Percentiles rank a stretch among this genome's conserved stretches.
Evolutionary conservation across 2,113 vertebrate species (phyloP).

Genomic region (Syngnathus typhle): DNA sequence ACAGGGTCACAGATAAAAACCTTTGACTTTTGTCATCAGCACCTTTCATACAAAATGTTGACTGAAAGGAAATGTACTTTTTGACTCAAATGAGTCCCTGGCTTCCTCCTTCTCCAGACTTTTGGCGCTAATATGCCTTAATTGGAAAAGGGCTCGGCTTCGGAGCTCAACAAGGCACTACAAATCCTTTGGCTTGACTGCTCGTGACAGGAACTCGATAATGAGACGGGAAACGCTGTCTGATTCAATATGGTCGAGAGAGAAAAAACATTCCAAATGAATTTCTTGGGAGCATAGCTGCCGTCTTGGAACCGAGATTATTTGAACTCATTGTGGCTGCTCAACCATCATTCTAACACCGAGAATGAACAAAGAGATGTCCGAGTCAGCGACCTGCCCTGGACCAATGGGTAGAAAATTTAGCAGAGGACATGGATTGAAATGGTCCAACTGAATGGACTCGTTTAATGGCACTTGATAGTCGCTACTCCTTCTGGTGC

Average conservation of each 20-base stretch:
- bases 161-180: slow-evolving; percentile 8
- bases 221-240: neutral
- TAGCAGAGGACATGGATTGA: slow-evolving; percentile 8
- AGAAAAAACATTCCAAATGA: neutral
- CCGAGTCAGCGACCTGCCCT: too few species aligned
- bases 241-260: neutral
- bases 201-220: neutral
- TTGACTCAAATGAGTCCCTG: neutral
- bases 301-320: too few species aligned
- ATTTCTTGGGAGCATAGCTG: neutral
- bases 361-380: too few species aligned
- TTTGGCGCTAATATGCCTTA: slow-evolving; percentile 25
- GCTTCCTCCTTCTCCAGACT: slow-evolving; percentile 4
- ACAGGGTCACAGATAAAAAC: neutral
- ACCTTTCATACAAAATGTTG: neutral
- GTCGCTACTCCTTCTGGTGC: slow-evolving; percentile 9
- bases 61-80: neutral
- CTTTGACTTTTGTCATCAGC: neutral
- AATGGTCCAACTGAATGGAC: slow-evolving; percentile 30
- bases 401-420: neutral
- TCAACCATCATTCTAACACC: too few species aligned
- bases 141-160: slow-evolving; percentile 24
- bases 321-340: too few species aligned
- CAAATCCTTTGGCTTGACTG: neutral
- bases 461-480: slow-evolving; percentile 9